Percentiles rank a stretch among this genome's conserved stretches.
Evolutionary conservation across 2,113 vertebrate species (phyloP).

Genomic region (Morone chrysops): DNA sequence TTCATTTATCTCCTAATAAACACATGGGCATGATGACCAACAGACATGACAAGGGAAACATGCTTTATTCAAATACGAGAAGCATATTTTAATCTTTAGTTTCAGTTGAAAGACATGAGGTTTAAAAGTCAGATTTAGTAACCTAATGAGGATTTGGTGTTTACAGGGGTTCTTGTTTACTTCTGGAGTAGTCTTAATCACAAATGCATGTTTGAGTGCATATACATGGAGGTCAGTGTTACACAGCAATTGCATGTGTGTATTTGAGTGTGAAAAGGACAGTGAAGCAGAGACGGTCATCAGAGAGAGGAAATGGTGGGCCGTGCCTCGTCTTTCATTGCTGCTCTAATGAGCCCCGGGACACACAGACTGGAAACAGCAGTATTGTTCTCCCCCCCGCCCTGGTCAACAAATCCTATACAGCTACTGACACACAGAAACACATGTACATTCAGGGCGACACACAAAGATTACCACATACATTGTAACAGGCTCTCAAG

Average conservation of each 20-base stretch:
- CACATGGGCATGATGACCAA: background rate
- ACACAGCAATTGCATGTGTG: conserved; percentile 5
- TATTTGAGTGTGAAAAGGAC: conserved; percentile 43
- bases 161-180: background rate
- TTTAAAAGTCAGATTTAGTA: background rate
- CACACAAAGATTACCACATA: conserved; percentile 36
- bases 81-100: background rate
- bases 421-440: conserved; percentile 61
- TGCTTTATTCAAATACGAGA: background rate
- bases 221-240: conserved; percentile 31
- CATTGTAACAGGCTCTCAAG: conserved; percentile 2
- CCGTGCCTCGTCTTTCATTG: conserved; percentile 78
- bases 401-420: conserved; percentile 64
- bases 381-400: conserved; percentile 74
- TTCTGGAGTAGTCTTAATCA: background rate
- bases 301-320: conserved; percentile 79
- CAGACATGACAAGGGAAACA: background rate
- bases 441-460: conserved; percentile 50
- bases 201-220: background rate
- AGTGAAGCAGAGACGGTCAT: conserved; percentile 57
- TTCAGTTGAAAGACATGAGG: background rate
- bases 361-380: conserved; percentile 77
- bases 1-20: too few species aligned
- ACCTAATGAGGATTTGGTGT: background rate
- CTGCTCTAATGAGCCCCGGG: conserved; percentile 80